Base-by-base conservation (phyloP, 2,888 invertebrate species). In the Zygogramma bicolorata region DNA sequence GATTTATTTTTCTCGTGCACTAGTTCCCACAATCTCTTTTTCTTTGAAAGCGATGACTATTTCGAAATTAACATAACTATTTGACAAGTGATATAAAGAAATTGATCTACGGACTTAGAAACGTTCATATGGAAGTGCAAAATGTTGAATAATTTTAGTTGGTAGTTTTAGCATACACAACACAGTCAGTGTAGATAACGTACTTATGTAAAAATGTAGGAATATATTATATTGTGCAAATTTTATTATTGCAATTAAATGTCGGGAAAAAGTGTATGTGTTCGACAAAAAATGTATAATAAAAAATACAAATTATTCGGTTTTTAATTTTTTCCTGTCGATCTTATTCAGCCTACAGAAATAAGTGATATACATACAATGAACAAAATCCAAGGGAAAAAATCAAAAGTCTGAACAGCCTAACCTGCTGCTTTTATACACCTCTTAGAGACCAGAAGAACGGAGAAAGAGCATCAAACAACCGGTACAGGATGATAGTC, bases 231-330 rank as follows among this genome's bases (percentile, higher is more conserved):
- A 18, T 59, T 59, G 49, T 27, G 72, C 68, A 68, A 84, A 84
- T 85, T 84, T 83, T 80, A 83, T 80, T 82, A 83, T 82, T 82
- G 83, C 84, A 83, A 82, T 80, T 72, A 25, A 62, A 62, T 69
- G 67, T 71, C 65, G 68, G 78, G 79, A 81, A 79, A 46, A 65
- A 66, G 58, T 73, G 82, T 83, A 84, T 84, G 84, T 85, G 84
- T 85, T 85, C 83, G 79, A 81, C 83, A 79, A 79, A 81, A 80
- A 82, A 82, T 84, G 81, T 83, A 82, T 80, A 82, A 82, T 81
- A 81, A 81, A 80, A 81, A 66, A 49, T 46, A 49, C 29, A 29
- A 63, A 42, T 46, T 20, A 62, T 18, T 34, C 2, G 34, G 38
- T 20, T 61, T 34, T 20, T 34, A 10, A 6, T 62, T 42, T 8